Conservation (phyloP, 2,113 vertebrate species). For the Elephantulus edwardii region DNA sequence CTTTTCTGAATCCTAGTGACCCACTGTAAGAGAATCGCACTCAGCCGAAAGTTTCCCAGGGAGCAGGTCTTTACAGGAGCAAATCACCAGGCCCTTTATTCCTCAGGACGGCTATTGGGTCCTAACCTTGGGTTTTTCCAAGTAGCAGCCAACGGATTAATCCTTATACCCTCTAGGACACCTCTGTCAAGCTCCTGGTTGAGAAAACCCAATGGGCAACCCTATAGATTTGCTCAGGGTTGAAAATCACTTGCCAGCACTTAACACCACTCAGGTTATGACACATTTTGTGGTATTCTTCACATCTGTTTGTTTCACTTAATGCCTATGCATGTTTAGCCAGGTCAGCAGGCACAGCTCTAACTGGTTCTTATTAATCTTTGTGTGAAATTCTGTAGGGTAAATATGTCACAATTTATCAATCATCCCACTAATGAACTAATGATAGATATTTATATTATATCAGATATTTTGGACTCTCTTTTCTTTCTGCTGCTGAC, state of each 20-base stretch:
- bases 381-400: neutral
- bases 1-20: too few relatives aligned
- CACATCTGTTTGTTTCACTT: neutral
- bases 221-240: too few relatives aligned
- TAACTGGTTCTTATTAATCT: neutral
- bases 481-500: neutral
- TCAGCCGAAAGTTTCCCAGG: neutral
- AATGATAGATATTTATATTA: neutral
- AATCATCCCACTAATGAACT: neutral
- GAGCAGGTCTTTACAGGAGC: too few relatives aligned
- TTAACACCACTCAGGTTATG: neutral
- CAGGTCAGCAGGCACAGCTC: neutral
- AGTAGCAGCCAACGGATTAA: too few relatives aligned
- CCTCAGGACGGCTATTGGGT: too few relatives aligned
- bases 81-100: too few relatives aligned
- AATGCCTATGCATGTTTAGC: neutral
- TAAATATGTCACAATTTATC: neutral
- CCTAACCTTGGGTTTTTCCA: too few relatives aligned
- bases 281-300: neutral
- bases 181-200: too few relatives aligned
- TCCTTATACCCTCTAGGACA: too few relatives aligned
- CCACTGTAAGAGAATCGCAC: neutral
- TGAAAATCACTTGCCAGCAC: neutral
- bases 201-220: too few relatives aligned
- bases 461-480: neutral